Conservation (phyloP, 2,113 vertebrate genomes). For the Catagonus wagneri region DNA sequence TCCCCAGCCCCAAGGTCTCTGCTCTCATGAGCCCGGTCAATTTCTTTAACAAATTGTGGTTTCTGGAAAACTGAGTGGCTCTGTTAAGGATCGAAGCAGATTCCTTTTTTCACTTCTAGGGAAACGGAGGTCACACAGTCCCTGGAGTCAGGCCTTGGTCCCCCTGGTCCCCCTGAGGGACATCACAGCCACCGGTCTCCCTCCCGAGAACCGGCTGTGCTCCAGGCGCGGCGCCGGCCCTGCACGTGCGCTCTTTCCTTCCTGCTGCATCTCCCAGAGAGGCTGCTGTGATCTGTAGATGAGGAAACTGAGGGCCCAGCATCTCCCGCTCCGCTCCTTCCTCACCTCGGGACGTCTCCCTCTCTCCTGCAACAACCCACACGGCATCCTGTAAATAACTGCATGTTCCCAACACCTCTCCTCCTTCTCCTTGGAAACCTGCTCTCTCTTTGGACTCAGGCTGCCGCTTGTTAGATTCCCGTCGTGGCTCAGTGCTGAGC, state of each 20-base stretch:
- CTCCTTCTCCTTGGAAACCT: constrained; percentile 83
- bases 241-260: fast-evolving
- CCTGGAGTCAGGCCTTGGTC: not conserved
- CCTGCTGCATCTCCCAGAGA: not conserved
- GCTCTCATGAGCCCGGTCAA: not conserved
- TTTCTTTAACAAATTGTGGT: not conserved
- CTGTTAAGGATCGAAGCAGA: not conserved
- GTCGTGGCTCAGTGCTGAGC: not conserved
- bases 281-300: not conserved
- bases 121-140: not conserved
- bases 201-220: not conserved
- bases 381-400: constrained; percentile 82
- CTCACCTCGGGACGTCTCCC: constrained; percentile 74
- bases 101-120: not conserved
- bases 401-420: constrained; percentile 82
- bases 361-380: constrained; percentile 73
- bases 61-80: not conserved
- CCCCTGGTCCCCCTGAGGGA: not conserved
- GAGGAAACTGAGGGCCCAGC: constrained; percentile 70
- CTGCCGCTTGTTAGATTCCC: constrained; percentile 43
- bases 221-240: fast-evolving
- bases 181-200: fast-evolving
- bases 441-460: constrained; percentile 66
- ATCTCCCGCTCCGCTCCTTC: constrained; percentile 16
- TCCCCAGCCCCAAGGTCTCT: not conserved